Conservation (phyloP, 2,888 invertebrate genomes). For the Siphonodentalium dalli region DNA sequence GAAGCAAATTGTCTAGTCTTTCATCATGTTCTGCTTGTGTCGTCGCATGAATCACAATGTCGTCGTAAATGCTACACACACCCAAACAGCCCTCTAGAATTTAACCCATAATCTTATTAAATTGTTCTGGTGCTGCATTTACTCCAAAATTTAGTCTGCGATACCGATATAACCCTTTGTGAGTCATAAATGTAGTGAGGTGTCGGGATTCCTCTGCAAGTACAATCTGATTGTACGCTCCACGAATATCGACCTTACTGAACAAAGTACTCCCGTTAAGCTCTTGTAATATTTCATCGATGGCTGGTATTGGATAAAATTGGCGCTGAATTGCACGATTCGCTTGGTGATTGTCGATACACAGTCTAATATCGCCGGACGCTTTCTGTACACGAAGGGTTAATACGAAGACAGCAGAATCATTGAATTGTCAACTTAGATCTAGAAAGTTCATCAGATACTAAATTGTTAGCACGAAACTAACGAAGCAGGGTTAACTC, state of each 20-base stretch:
- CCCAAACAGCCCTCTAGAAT: slow-evolving; percentile 16
- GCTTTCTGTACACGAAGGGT: slow-evolving; percentile 23
- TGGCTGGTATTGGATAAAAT: slow-evolving; percentile 22
- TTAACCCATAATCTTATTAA: slow-evolving; percentile 27
- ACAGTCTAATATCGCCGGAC: slow-evolving; percentile 22
- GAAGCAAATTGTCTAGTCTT: slow-evolving; percentile 7
- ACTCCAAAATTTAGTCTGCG: slow-evolving; percentile 34
- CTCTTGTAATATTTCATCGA: slow-evolving; percentile 24
- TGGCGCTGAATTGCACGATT: slow-evolving; percentile 24
- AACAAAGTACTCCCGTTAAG: slow-evolving; percentile 29
- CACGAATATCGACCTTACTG: slow-evolving; percentile 37
- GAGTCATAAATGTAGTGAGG: slow-evolving; percentile 43
- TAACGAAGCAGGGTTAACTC: too few relatives aligned
- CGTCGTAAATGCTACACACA: slow-evolving; percentile 29
- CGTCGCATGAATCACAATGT: slow-evolving; percentile 28
- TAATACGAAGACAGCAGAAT: too few relatives aligned
- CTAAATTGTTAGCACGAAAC: too few relatives aligned
- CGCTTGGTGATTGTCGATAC: slow-evolving; percentile 28
- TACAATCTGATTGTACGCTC: slow-evolving; percentile 39
- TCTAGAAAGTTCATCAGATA: too few relatives aligned
- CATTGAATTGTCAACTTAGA: too few relatives aligned
- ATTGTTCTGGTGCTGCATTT: slow-evolving; percentile 32
- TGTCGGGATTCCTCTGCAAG: slow-evolving; percentile 30
- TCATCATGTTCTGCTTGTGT: slow-evolving; percentile 27
- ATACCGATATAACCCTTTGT: slow-evolving; percentile 31